These are phyloP conservation scores for Coilia nasus DNA, from an alignment of 2,797 vertebrate genomes.

Conservation along the genomic window DNA sequence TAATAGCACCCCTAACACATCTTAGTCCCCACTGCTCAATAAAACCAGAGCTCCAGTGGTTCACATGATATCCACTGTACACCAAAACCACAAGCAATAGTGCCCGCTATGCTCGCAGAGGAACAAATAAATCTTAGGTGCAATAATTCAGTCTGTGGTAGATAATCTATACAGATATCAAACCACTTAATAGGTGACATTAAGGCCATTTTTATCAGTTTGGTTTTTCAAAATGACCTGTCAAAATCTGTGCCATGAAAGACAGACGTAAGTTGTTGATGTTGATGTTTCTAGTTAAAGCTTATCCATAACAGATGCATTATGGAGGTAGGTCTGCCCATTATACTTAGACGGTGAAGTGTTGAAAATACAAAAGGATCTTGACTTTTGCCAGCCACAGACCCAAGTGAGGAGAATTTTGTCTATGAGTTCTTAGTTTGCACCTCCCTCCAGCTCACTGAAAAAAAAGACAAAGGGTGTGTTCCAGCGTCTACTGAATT, in stretches of 20 bases:
- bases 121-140: conserved; percentile 44
- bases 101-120: conserved; percentile 44
- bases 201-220: conserved; percentile 10
- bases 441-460: background rate
- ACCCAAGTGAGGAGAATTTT: background rate
- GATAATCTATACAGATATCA: conserved; percentile 44
- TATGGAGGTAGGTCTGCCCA: background rate
- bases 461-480: background rate
- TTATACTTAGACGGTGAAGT: background rate
- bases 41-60: background rate
- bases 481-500: background rate
- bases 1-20: background rate
- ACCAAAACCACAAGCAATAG: conserved; percentile 39
- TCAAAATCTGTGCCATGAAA: background rate
- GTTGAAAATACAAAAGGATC: background rate
- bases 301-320: background rate
- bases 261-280: background rate
- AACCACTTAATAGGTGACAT: conserved; percentile 33
- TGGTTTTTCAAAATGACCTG: background rate
- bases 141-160: conserved; percentile 43
- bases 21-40: conserved; percentile 35
- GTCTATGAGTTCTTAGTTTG: background rate
- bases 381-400: background rate
- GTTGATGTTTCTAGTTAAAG: conserved; percentile 16
- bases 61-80: conserved; percentile 21